These are phyloP conservation scores for Tamias sibiricus DNA, from an alignment of 2,113 vertebrate genomes.

Conservation along the genomic window DNA sequence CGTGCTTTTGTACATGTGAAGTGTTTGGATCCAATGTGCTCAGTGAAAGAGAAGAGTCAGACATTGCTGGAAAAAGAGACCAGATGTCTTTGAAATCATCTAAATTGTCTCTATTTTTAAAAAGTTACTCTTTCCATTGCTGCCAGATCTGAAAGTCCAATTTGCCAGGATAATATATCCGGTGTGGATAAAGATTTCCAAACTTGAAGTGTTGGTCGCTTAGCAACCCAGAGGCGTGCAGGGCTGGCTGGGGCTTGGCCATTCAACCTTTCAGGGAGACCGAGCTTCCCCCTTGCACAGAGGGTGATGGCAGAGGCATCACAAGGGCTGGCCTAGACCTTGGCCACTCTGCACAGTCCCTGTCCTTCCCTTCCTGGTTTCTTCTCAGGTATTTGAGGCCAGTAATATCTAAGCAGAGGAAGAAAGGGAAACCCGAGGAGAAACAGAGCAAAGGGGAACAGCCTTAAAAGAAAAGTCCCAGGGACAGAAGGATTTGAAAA, in stretches of 20 bases:
- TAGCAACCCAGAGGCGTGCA: conserved; percentile 83
- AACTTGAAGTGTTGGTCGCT: conserved; percentile 84
- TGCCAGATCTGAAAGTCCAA: conserved; percentile 84
- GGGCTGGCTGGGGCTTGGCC: conserved; percentile 54
- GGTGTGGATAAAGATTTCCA: conserved; percentile 82
- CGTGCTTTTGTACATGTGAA: conserved; percentile 67
- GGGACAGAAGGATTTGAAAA: background rate
- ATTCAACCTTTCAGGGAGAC: conserved; percentile 15
- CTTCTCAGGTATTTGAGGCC: conserved; percentile 27
- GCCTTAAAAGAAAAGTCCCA: background rate
- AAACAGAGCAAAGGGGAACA: background rate
- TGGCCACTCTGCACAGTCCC: too few species aligned
- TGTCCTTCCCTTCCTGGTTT: background rate
- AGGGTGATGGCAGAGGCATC: background rate
- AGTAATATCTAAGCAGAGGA: background rate
- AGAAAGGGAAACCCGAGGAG: background rate
- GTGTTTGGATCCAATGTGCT: conserved; percentile 67
- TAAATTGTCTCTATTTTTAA: conserved; percentile 78
- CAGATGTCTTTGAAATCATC: conserved; percentile 81
- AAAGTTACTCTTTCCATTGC: conserved; percentile 80
- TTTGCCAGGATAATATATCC: conserved; percentile 85
- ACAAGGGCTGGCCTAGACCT: background rate
- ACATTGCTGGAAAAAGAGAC: conserved; percentile 73
- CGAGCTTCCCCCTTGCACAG: background rate
- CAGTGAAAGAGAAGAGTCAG: conserved; percentile 76